Percentiles rank a stretch among this genome's conserved stretches.
phyloP scores from a whole-genome alignment of 2,113 vertebrate genomes.

The Sporophila hypoxantha region DNA sequence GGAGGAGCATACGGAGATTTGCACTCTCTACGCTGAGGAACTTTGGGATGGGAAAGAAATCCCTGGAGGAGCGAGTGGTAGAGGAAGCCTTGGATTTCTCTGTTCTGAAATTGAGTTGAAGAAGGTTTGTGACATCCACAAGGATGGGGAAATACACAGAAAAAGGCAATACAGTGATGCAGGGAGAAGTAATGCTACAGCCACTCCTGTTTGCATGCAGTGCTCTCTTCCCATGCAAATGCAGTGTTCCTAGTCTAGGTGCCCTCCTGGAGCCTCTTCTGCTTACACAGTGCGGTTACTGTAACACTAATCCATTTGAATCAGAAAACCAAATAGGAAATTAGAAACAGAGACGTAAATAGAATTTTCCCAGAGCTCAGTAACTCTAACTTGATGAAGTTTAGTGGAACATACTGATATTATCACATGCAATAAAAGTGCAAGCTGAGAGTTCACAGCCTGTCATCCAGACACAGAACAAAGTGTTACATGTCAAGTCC shows the following conservation, averaged over 20 bases:
- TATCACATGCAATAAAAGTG: neutral
- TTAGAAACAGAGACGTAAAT: neutral
- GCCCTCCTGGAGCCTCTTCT: neutral
- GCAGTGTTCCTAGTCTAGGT: neutral
- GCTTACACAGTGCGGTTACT: neutral
- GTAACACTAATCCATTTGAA: neutral
- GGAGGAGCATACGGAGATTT: slow-evolving; percentile 79
- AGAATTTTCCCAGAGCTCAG: neutral
- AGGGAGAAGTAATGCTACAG: neutral
- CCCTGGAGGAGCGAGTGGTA: slow-evolving; percentile 72
- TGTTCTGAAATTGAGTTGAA: slow-evolving; percentile 32
- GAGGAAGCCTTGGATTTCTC: slow-evolving; percentile 67
- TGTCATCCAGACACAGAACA: neutral
- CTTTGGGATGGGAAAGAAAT: slow-evolving; percentile 80
- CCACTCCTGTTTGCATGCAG: neutral
- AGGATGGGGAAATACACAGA: neutral
- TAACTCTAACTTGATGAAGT: neutral
- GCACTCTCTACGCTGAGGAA: slow-evolving; percentile 70
- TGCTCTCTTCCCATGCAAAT: neutral
- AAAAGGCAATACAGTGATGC: neutral
- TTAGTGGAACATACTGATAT: neutral
- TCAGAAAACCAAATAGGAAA: neutral
- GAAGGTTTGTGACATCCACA: slow-evolving; percentile 25
- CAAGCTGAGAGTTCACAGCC: neutral
- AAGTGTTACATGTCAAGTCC: neutral